A percentile compares a stretch with the other conserved stretches of the same genome.
Evolutionary conservation across 2,113 vertebrate species (phyloP).

Genomic region (Odocoileus virginianus): DNA sequence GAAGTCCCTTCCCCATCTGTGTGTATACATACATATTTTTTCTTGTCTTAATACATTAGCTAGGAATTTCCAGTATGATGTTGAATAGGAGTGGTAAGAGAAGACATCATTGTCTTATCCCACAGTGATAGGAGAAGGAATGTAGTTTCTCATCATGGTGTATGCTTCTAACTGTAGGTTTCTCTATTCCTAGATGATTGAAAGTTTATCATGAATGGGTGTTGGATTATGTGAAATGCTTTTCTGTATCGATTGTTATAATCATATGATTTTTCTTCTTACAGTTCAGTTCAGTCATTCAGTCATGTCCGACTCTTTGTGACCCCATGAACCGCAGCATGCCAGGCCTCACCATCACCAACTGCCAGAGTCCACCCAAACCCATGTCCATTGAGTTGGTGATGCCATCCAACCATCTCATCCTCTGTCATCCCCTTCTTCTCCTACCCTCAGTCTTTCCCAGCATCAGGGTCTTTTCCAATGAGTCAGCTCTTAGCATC

Average conservation of each 20-base stretch:
- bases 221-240: background rate
- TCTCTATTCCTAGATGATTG: background rate
- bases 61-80: background rate
- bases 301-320: background rate
- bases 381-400: background rate
- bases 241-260: background rate
- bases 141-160: background rate
- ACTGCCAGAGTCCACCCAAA: background rate
- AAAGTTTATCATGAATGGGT: background rate
- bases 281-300: background rate
- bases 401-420: background rate
- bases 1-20: background rate
- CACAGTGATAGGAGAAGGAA: background rate
- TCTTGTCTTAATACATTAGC: background rate
- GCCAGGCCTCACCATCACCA: background rate
- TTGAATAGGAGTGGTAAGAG: background rate
- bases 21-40: background rate
- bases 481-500: background rate
- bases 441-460: background rate
- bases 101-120: background rate
- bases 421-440: background rate
- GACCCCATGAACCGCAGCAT: rapidly evolving
- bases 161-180: background rate
- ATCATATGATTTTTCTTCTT: background rate
- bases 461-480: background rate